Evolutionary conservation across 53 echinoderm and acorn worm genomes (phyloP).

Genomic region (Luidia sarsii): DNA sequence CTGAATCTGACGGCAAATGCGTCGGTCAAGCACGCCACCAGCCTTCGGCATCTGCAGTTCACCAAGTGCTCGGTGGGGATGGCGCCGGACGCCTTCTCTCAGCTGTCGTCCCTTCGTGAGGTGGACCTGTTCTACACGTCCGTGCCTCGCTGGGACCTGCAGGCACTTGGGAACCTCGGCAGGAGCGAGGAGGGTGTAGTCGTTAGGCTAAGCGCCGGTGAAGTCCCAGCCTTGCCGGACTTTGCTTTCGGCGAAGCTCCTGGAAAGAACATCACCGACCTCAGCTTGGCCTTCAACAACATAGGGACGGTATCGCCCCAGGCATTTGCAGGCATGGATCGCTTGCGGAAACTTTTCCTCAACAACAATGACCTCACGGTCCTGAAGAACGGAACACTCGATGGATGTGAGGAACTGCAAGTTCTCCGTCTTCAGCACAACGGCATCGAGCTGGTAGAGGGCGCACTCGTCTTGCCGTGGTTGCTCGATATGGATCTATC

Average conservation of each 20-base stretch:
- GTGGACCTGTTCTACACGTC: slow-evolving; percentile 15
- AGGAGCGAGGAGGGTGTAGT: background rate
- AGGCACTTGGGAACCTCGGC: slow-evolving; percentile 6
- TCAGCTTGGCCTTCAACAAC: slow-evolving; percentile 34
- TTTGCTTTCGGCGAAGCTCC: slow-evolving; percentile 11
- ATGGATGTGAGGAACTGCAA: background rate
- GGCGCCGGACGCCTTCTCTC: background rate
- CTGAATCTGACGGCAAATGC: slow-evolving; percentile 5
- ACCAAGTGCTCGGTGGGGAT: background rate
- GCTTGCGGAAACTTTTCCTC: slow-evolving; percentile 24
- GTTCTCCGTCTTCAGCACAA: slow-evolving; percentile 6
- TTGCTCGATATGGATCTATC: background rate
- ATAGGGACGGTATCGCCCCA: slow-evolving; percentile 6
- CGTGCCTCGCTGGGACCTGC: background rate
- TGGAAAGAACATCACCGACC: slow-evolving; percentile 15
- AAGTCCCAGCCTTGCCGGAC: background rate
- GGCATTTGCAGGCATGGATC: slow-evolving; percentile 33
- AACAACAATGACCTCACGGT: slow-evolving; percentile 29
- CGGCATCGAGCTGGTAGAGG: slow-evolving; percentile 16
- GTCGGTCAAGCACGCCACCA: background rate
- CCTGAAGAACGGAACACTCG: slow-evolving; percentile 7
- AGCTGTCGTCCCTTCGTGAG: background rate
- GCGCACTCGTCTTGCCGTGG: slow-evolving; percentile 23
- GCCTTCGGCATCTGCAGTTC: background rate
- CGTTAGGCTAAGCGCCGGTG: background rate